Evolutionary conservation across 64 coral and sea anemone genomes (phyloP), one percentile per base, ranked within the genome.

Genomic region (Actinia equina): DNA sequence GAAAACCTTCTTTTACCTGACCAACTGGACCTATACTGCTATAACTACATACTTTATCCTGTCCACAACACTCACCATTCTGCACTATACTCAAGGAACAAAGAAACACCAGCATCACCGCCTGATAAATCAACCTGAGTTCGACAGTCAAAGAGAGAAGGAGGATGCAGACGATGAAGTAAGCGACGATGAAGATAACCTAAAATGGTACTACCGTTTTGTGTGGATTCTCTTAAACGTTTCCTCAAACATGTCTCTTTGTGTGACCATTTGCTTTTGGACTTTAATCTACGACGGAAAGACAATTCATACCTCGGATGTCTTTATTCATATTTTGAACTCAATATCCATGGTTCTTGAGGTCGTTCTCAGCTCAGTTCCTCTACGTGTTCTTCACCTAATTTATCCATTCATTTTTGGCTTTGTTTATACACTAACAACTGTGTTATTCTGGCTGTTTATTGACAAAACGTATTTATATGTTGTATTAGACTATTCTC

Each of bases 271-370:
- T 16, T 64, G 77, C 26, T 95, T 80, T 43, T 95, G 94, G 94
- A 83, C 61, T 9, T 23, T 95, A 14, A 26, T 92, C 9, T 95
- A 95, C 52, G 46, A 44, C 23, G 94, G 90, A 20, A 80, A 59
- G 37, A 9, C 54, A 7, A 49, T 95, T 19, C 11, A 63, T 46
- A 83, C 62, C 20, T 59, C 81, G 20, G 90, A 95, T 83, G 45
- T 95, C 17, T 80, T 83, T 26, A 85, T 91, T 78, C 94, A 95
- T 79, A 37, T 88, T 63, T 64, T 95, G 14, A 92, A 92, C 77
- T 89, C 94, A 19, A 77, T 86, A 18, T 95, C 92, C 64, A 95
- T 95, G 87, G n/a, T 95, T 19, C 14, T 52, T 17, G 94, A 92
- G 82, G 86, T 61, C 22, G 77, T 82, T 43, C 22, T 92, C 26